Percentiles rank a stretch among this genome's conserved stretches.
phyloP scores from a whole-genome alignment of 2,888 invertebrate species.

The Melangyna quadrimaculata region DNA sequence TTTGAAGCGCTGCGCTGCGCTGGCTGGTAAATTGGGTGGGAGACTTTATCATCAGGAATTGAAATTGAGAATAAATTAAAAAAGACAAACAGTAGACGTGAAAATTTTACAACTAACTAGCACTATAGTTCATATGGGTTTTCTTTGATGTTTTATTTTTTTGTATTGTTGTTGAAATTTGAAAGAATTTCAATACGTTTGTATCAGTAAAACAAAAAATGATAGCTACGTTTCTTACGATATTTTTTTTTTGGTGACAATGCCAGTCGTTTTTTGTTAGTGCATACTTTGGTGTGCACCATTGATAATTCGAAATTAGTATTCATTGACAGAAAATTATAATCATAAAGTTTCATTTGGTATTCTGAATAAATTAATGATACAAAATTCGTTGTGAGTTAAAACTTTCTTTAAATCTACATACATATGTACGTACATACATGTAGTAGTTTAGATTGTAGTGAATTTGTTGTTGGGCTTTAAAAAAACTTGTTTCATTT shows the following conservation, averaged over 20 bases:
- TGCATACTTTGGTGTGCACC: neutral
- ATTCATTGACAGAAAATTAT: constrained; percentile 48
- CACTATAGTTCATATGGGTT: no score
- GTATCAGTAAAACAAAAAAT: neutral
- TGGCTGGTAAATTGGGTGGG: neutral
- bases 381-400: neutral
- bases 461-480: no score
- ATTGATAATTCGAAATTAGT: constrained; percentile 45
- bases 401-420: constrained; percentile 40
- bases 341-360: constrained; percentile 4
- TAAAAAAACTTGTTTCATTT: no score
- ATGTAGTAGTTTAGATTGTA: no score
- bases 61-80: neutral
- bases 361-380: constrained; percentile 47
- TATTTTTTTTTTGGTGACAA: neutral
- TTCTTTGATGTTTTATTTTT: neutral
- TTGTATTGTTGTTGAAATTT: neutral
- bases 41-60: neutral
- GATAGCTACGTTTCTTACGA: neutral
- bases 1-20: neutral
- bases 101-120: neutral
- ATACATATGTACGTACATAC: no score
- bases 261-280: neutral
- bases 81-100: neutral
- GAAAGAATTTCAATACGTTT: neutral